phyloP scores from a whole-genome alignment of 2,797 vertebrate species.

The Cyclopterus lumpus region DNA sequence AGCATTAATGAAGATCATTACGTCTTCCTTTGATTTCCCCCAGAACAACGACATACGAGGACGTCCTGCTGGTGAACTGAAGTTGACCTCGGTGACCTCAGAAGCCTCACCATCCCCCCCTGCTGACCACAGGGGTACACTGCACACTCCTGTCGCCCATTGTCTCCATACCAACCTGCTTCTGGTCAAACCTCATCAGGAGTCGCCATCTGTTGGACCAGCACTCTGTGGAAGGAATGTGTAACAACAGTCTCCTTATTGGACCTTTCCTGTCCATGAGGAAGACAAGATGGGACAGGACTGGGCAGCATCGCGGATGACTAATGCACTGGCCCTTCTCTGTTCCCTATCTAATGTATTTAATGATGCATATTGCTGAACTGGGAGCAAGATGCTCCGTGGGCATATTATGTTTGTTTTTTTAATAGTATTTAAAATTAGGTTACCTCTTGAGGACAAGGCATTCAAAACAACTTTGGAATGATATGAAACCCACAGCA shows the following conservation, averaged over 20 bases:
- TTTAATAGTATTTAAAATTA: slow-evolving; percentile 45
- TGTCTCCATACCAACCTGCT: neutral
- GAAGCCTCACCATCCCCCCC: slow-evolving; percentile 47
- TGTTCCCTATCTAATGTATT: slow-evolving; percentile 29
- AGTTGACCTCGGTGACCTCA: slow-evolving; percentile 20
- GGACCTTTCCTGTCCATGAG: neutral
- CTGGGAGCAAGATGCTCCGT: neutral
- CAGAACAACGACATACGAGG: slow-evolving; percentile 86
- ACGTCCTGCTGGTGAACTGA: slow-evolving; percentile 85
- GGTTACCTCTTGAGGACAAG: slow-evolving; percentile 4
- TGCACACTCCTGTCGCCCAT: slow-evolving; percentile 21
- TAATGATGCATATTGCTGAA: slow-evolving; percentile 14
- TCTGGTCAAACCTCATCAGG: slow-evolving; percentile 35
- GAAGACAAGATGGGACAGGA: slow-evolving; percentile 12
- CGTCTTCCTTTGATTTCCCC: slow-evolving; percentile 8
- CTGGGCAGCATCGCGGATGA: slow-evolving; percentile 1
- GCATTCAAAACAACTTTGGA: slow-evolving; percentile 1
- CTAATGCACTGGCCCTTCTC: slow-evolving; percentile 37
- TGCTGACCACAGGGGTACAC: slow-evolving; percentile 52
- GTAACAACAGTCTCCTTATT: neutral
- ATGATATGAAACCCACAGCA: neutral
- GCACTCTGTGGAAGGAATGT: slow-evolving; percentile 1
- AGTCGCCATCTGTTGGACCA: slow-evolving; percentile 10
- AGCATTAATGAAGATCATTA: neutral
- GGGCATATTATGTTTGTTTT: neutral